Evolutionary conservation across 2,888 invertebrate species (phyloP).

Genomic region (Drosophila percnosoma): DNA sequence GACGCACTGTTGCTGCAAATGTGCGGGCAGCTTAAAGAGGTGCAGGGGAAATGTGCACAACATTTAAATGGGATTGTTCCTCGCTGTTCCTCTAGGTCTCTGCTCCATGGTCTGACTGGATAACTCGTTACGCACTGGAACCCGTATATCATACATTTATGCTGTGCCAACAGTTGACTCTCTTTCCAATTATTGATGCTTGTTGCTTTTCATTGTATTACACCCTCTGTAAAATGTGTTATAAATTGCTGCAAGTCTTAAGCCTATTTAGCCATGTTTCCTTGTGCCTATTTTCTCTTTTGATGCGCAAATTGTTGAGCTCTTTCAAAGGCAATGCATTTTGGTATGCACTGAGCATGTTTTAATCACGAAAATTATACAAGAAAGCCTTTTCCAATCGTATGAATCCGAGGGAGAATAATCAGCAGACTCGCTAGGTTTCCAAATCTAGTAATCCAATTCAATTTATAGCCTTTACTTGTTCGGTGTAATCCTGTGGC

Average conservation of each 20-base stretch:
- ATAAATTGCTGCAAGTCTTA: not conserved
- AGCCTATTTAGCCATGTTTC: not conserved
- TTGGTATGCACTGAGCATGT: not conserved
- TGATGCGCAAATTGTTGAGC: not conserved
- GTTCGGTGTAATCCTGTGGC: not conserved
- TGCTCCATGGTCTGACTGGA: constrained; percentile 17
- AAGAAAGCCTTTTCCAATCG: not conserved
- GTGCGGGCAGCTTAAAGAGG: constrained; percentile 25
- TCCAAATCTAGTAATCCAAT: not conserved
- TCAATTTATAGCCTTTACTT: not conserved
- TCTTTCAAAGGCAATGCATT: not conserved
- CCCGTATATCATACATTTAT: constrained; percentile 40
- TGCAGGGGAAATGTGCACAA: not conserved
- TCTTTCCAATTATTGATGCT: constrained; percentile 13
- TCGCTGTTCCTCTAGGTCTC: constrained; percentile 4
- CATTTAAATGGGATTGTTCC: constrained; percentile 1
- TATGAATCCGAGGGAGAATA: not conserved
- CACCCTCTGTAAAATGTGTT: constrained; percentile 2
- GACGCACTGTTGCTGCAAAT: constrained; percentile 44
- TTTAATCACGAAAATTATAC: not conserved
- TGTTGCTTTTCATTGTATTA: constrained; percentile 5
- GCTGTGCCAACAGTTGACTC: constrained; percentile 17
- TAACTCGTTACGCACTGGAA: constrained; percentile 26
- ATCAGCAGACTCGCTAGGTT: not conserved
- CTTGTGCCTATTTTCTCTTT: not conserved